These are phyloP conservation scores for Phrynocephalus vlangalii DNA, from an alignment of 2,797 vertebrate species.

Conservation along the genomic window DNA sequence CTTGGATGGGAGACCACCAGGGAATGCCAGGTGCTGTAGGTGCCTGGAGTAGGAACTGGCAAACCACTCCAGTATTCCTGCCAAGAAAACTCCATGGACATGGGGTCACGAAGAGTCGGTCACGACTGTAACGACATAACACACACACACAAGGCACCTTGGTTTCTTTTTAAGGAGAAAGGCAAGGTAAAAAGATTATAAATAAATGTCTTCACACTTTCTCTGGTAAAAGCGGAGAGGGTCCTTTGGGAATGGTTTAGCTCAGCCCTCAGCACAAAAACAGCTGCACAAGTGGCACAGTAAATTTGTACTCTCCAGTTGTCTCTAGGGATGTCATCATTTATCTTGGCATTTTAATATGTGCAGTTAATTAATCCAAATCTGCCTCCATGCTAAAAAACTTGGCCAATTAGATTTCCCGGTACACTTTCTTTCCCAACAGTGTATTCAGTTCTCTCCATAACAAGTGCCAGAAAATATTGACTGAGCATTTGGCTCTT, in stretches of 20 bases:
- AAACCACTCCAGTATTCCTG: no score
- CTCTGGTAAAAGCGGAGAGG: background rate
- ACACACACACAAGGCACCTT: no score
- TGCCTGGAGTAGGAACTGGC: no score
- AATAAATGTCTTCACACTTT: background rate
- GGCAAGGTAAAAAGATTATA: no score
- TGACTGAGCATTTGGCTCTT: background rate
- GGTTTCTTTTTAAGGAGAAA: no score
- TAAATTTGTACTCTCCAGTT: constrained; percentile 3
- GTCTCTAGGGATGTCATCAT: background rate
- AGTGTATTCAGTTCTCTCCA: background rate
- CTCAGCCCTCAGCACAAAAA: background rate
- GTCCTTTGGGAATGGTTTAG: background rate
- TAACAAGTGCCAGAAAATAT: no score
- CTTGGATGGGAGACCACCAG: no score
- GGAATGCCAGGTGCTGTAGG: no score
- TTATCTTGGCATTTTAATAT: background rate
- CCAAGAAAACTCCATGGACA: no score
- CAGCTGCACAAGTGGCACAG: background rate
- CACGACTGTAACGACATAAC: no score
- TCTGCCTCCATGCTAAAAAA: background rate
- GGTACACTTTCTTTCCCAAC: constrained; percentile 4
- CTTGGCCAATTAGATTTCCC: constrained; percentile 16
- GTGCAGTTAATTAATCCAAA: background rate
- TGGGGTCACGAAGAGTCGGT: no score